Evolutionary conservation across 2,797 vertebrate genomes (phyloP), one percentile per base, ranked within the genome.

Genomic region (Numenius phaeopus): DNA sequence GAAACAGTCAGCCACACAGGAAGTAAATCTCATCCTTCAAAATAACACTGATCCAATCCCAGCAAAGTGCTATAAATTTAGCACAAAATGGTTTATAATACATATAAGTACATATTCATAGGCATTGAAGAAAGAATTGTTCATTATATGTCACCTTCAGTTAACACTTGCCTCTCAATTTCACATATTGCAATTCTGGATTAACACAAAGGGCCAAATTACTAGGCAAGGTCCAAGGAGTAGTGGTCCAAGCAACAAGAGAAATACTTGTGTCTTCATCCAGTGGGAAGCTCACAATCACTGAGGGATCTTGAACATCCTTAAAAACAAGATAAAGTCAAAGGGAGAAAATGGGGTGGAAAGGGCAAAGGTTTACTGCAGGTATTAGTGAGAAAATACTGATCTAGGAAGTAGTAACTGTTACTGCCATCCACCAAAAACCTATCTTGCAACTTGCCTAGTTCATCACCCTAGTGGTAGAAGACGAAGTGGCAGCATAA

Each of bases 191-290:
- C 42, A 99, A 91, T 14, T 99, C 99, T 1, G 99, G 98, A 94
- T 99, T 99, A 85, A 99, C 99, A 44, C 99, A 99, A 18, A 99
- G 97, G 22, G 99, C 99, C 97, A 99, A 94, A 90, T 99, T 99
- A 97, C 99, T 99, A 11, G 99, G 99, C 59, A 99, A 98, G 42
- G 99, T 99, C 99, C 99, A 99, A 5, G 99, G 99, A n/a, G 99
- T 99, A 59, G 99, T 99, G 58, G 99, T 99, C 99, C 99, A 99
- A 67, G 99, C 99, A 52, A 99, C 98, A 83, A 99, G 97, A 91
- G 98, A 98, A 83, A 99, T 91, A 20, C 89, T 96, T 90, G 98
- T 98, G 89, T 99, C 98, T 72, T 99, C 99, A 58, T 99, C 96
- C 96, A 99, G 92, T 8, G 99, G 99, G 87, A 99, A 99, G 95